Percentiles rank a stretch among this genome's conserved stretches.
phyloP scores from a whole-genome alignment of 2,888 invertebrate genomes.

The Xanthia icteritia region DNA sequence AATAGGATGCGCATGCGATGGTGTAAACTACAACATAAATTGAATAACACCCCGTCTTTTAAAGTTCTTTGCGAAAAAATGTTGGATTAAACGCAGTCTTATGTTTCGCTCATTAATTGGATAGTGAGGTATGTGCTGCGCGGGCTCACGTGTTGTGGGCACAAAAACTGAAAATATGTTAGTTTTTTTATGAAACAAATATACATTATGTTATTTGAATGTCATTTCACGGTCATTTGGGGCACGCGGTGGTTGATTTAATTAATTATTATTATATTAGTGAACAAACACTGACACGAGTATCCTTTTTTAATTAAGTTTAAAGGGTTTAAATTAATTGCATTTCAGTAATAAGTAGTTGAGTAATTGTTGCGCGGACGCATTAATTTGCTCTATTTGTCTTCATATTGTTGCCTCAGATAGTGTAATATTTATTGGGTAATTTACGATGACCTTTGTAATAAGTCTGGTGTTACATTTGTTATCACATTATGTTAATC shows the following conservation, averaged over 20 bases:
- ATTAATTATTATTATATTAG: conserved; percentile 63
- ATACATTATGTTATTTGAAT: conserved; percentile 70
- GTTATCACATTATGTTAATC: conserved; percentile 57
- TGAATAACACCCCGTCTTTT: conserved; percentile 71
- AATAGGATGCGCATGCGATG: conserved; percentile 70
- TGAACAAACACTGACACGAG: conserved; percentile 34
- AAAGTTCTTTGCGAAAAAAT: conserved; percentile 70
- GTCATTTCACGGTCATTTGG: conserved; percentile 84
- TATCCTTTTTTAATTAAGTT: conserved; percentile 51
- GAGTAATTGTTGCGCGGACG: conserved; percentile 47
- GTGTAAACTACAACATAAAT: conserved; percentile 66
- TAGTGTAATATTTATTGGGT: conserved; percentile 43
- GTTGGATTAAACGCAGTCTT: conserved; percentile 67
- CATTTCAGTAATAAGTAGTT: conserved; percentile 35
- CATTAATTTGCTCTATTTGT: conserved; percentile 52
- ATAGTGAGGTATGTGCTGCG: conserved; percentile 65
- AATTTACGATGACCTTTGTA: conserved; percentile 51
- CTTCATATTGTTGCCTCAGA: conserved; percentile 49
- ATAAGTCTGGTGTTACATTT: conserved; percentile 34
- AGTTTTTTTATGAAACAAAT: conserved; percentile 57
- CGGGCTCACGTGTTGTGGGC: conserved; percentile 66
- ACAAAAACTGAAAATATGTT: conserved; percentile 70
- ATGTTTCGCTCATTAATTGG: conserved; percentile 68
- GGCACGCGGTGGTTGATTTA: conserved; percentile 66
- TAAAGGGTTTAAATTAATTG: conserved; percentile 48